phyloP scores from a whole-genome alignment of 2,113 vertebrate genomes.

The Xenopus laevis region DNA sequence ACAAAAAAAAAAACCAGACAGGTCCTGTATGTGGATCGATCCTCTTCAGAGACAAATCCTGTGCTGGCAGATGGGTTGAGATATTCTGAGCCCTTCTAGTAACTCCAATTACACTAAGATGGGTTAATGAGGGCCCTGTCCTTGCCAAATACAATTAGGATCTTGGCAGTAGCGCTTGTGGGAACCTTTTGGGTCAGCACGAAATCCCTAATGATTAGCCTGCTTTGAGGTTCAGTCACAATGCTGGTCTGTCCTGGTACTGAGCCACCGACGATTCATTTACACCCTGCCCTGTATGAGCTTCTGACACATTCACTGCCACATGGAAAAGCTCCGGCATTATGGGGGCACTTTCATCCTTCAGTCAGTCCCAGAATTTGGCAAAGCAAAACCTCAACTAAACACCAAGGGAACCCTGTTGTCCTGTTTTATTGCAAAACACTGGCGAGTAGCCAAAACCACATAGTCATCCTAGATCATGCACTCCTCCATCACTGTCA shows the following conservation, averaged over 20 bases:
- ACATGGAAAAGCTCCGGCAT: background rate
- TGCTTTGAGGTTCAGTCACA: slow-evolving; percentile 14
- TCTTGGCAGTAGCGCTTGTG: slow-evolving; percentile 3
- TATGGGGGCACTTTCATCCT: no score
- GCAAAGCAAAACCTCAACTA: no score
- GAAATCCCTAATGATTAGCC: slow-evolving; percentile 30
- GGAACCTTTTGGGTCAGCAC: background rate
- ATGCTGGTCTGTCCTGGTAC: slow-evolving; percentile 22
- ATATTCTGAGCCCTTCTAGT: slow-evolving; percentile 2
- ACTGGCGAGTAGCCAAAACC: no score
- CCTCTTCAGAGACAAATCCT: background rate
- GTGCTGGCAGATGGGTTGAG: background rate
- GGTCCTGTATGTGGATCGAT: no score
- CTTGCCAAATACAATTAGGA: slow-evolving; percentile 28
- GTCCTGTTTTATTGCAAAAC: no score
- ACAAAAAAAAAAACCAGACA: no score
- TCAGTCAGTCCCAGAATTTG: no score
- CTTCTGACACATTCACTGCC: background rate
- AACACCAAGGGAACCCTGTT: no score
- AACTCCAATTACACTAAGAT: slow-evolving; percentile 5
- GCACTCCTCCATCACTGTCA: no score
- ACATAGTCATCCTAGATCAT: no score
- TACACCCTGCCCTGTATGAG: background rate
- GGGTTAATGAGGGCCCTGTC: background rate
- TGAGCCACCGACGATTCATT: background rate